A percentile compares a stretch with the other conserved stretches of the same genome.
Conservation (phyloP, 2,797 vertebrate genomes). For the Gadopsis bispinosus region DNA sequence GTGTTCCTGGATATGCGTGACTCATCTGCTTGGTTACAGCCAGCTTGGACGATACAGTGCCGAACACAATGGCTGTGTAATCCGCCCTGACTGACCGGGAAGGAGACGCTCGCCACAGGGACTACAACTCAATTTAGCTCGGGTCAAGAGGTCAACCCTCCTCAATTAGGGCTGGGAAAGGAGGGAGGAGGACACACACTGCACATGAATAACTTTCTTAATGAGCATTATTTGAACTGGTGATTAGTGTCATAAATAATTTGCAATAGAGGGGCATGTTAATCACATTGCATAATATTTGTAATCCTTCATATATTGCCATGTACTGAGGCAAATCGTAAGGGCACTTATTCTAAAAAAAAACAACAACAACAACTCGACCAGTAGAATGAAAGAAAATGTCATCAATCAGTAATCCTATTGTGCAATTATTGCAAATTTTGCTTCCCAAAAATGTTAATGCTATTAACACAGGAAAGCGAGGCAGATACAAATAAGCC, state of each 20-base stretch:
- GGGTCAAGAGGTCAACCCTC: conserved; percentile 85
- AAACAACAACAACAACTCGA: neutral
- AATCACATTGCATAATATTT: conserved; percentile 77
- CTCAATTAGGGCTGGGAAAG: conserved; percentile 83
- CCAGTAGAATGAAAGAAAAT: conserved; percentile 17
- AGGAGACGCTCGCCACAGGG: conserved; percentile 86
- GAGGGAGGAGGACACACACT: conserved; percentile 76
- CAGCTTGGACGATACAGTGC: conserved; percentile 79
- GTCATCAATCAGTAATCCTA: conserved; percentile 52
- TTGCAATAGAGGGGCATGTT: conserved; percentile 78
- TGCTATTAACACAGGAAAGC: conserved; percentile 30
- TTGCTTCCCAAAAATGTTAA: conserved; percentile 22
- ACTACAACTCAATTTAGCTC: conserved; percentile 88
- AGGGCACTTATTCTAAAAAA: conserved; percentile 13
- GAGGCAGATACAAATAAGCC: conserved; percentile 47
- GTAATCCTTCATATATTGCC: conserved; percentile 60
- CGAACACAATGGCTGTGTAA: conserved; percentile 84
- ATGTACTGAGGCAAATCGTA: conserved; percentile 45
- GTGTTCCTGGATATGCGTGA: conserved; percentile 82
- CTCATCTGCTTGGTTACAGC: conserved; percentile 87
- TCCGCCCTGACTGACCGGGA: conserved; percentile 85
- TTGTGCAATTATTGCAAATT: conserved; percentile 54
- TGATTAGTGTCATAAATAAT: conserved; percentile 86
- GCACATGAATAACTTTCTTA: conserved; percentile 85
- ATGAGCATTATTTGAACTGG: conserved; percentile 85